Conservation (phyloP, 2,888 invertebrate genomes). For the Drosophila longiperda region DNA sequence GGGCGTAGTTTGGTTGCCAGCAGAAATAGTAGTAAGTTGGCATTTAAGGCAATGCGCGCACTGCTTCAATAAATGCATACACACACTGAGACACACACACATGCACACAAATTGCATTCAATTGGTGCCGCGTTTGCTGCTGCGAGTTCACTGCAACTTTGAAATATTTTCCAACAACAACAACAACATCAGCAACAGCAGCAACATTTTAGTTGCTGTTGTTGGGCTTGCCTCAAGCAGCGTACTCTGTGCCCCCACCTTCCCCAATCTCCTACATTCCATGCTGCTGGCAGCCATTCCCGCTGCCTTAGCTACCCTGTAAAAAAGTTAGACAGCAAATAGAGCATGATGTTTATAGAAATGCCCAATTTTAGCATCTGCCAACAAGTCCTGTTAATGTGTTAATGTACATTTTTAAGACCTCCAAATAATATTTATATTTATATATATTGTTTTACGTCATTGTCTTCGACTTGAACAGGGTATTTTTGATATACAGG, state of each 20-base stretch:
- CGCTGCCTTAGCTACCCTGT: conserved; percentile 44
- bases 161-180: conserved; percentile 78
- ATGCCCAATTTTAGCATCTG: neutral
- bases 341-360: neutral
- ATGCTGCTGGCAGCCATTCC: conserved; percentile 58
- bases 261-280: conserved; percentile 26
- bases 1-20: conserved; percentile 69
- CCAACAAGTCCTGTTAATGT: neutral
- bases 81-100: conserved; percentile 34
- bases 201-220: conserved; percentile 46
- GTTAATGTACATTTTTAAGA: neutral
- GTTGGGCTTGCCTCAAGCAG: conserved; percentile 72
- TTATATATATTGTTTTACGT: neutral
- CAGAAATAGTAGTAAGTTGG: conserved; percentile 73
- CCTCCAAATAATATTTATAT: neutral
- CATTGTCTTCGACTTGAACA: neutral
- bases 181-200: conserved; percentile 48
- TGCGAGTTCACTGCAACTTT: conserved; percentile 81
- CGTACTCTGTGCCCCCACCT: conserved; percentile 28
- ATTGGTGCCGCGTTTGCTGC: conserved; percentile 74
- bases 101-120: conserved; percentile 76
- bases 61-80: conserved; percentile 79
- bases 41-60: conserved; percentile 81
- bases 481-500: conserved; percentile 34
- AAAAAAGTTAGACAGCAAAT: neutral